A percentile compares a stretch with the other conserved stretches of the same genome.
Conservation (phyloP, 2,797 vertebrate genomes). For the Gallinago solitaria region DNA sequence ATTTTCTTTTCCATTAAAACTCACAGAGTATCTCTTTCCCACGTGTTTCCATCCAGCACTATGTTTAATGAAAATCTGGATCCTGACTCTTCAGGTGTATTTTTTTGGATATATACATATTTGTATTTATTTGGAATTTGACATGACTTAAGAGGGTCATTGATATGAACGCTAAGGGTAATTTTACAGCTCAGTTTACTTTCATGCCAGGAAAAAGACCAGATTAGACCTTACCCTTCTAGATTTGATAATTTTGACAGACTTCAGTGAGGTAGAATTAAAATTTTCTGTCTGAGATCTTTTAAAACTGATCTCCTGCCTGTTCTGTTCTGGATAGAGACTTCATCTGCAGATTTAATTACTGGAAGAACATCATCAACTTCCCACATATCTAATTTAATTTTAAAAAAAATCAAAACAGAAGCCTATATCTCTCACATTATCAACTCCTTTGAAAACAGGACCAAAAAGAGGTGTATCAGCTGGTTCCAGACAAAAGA, state of each 20-base stretch:
- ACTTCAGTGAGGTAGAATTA: neutral
- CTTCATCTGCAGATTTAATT: neutral
- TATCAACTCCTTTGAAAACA: neutral
- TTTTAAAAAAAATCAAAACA: neutral
- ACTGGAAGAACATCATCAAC: neutral
- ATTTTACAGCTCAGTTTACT: neutral
- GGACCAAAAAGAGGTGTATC: neutral
- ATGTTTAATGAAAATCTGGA: neutral
- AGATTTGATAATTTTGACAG: neutral
- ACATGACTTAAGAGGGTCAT: neutral
- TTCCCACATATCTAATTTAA: neutral
- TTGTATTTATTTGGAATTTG: neutral
- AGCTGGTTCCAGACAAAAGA: neutral
- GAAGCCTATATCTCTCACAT: neutral
- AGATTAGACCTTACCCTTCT: neutral
- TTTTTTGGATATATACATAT: neutral
- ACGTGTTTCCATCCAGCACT: neutral
- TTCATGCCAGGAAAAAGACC: neutral
- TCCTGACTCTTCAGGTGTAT: neutral
- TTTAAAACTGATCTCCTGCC: neutral
- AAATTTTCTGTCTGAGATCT: neutral
- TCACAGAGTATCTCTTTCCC: neutral
- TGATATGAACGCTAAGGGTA: neutral
- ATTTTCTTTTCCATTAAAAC: neutral
- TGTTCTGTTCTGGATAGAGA: neutral